Evolutionary conservation across 2,888 invertebrate species (phyloP).

Genomic region (Rhagophthalmus giganteus): DNA sequence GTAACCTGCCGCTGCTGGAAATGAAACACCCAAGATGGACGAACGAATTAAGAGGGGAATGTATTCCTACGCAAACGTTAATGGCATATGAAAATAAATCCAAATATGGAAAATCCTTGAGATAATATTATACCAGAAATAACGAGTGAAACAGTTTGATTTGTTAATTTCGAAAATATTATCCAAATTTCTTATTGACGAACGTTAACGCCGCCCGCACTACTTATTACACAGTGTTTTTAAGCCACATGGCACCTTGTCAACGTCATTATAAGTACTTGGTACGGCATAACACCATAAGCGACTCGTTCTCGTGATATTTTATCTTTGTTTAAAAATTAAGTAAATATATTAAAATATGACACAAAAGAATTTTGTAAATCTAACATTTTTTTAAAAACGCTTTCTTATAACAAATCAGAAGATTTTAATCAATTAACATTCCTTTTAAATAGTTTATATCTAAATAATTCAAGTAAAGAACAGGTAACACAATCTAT

Average conservation of each 20-base stretch:
- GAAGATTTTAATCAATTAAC: too few relatives aligned
- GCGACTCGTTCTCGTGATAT: too few relatives aligned
- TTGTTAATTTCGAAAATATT: neutral
- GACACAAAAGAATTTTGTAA: too few relatives aligned
- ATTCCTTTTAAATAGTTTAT: too few relatives aligned
- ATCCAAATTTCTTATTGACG: neutral
- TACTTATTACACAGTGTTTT: slow-evolving; percentile 2
- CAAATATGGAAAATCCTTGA: neutral
- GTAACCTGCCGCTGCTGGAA: slow-evolving; percentile 31
- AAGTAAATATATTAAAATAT: too few relatives aligned
- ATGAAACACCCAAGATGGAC: slow-evolving; percentile 38
- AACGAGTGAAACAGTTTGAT: neutral
- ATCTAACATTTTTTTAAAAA: neutral
- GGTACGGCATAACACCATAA: neutral
- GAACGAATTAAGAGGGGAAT: slow-evolving; percentile 21
- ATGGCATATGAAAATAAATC: neutral
- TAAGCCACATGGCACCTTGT: slow-evolving; percentile 13
- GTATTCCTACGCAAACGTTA: slow-evolving; percentile 29
- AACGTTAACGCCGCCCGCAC: neutral
- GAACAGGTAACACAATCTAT: too few relatives aligned
- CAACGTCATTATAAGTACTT: slow-evolving; percentile 4
- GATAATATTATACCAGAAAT: neutral
- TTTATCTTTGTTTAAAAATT: too few relatives aligned
- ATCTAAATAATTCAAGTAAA: too few relatives aligned
- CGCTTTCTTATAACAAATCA: too few relatives aligned